Base-by-base conservation (phyloP, 2,797 vertebrate genomes). In the Margarornis squamiger region DNA sequence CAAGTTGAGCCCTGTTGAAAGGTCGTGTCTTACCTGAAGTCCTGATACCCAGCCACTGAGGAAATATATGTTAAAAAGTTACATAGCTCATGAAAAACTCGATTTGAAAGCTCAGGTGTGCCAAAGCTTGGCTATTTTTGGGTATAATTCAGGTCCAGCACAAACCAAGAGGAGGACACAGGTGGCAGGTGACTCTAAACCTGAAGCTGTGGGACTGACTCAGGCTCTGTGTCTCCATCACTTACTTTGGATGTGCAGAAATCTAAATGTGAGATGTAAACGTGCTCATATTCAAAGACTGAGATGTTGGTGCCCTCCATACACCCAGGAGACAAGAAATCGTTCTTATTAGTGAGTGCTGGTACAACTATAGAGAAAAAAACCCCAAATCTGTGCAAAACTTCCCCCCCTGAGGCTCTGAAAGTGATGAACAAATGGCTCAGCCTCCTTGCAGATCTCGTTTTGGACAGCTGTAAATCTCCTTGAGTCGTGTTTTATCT, bases 381-480 rank as follows among this genome's bases (percentile, higher is more conserved):
- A 87, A 63, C 6, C n/a, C 63, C 59, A 86, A 83, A 93, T 90
- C n/a, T 78, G 39, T 32, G 29, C 58, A 30, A 59, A 90, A 62
- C 46, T 91, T 92, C 55, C 74, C 74, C 62, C 61, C 71, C 15
- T 2, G 61, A 92, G 90, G 92, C 91, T 71, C 70, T 52, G 51
- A 74, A 79, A 91, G 63, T 6, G 14, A 43, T 62, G 77, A 80
- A 81, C 65, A 95, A 97, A 96, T 52, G 52, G 62, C 82, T 92
- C 62, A 43, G 38, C 43, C 94, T 73, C 61, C 84, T 88, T 81
- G 78, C 48, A 43, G 55, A 71, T 74, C 20, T 63, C 54, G 73
- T 94, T 92, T 90, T 72, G 87, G 70, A 18, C 0, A 14, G 70
- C 70, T 94, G 63, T 61, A 78, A 92, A 93, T 86, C 1, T 2